Percentiles rank a stretch among this genome's conserved stretches.
Conservation (phyloP, 2,113 vertebrate species). For the Eudyptes chrysolophus region DNA sequence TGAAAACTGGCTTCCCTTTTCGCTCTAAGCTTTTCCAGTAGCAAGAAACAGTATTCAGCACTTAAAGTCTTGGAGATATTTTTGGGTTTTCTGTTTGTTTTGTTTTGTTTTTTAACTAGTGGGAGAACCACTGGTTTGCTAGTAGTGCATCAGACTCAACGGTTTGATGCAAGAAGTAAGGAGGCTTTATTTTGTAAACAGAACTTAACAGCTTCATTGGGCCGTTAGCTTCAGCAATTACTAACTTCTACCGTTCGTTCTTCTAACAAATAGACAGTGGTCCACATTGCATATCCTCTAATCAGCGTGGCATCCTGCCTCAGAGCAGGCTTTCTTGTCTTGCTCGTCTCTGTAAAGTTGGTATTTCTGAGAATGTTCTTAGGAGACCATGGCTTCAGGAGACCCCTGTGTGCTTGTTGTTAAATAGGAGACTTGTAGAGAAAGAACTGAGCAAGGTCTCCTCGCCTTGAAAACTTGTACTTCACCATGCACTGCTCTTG, state of each 20-base stretch:
- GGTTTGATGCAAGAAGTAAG: not conserved
- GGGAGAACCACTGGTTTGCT: not conserved
- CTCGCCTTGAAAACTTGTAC: not conserved
- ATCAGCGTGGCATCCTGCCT: not conserved
- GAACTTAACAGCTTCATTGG: not conserved
- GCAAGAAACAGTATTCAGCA: not conserved
- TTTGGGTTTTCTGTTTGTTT: not conserved
- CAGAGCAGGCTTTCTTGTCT: not conserved
- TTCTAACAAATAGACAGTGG: not conserved
- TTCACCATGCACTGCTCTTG: not conserved
- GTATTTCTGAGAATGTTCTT: not conserved
- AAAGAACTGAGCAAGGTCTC: not conserved
- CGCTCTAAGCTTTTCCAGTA: not conserved
- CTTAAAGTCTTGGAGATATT: not conserved
- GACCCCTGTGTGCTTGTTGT: not conserved
- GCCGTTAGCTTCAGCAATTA: not conserved
- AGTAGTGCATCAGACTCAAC: not conserved
- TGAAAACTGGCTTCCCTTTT: not conserved
- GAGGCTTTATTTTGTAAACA: not conserved
- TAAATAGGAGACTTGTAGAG: not conserved
- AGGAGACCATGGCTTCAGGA: not conserved
- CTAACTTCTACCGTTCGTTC: not conserved
- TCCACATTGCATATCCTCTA: not conserved
- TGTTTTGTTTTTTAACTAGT: not conserved
- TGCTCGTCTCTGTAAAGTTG: not conserved